Evolutionary conservation across 2,113 vertebrate species (phyloP), one percentile per base, ranked within the genome.

Genomic region (Erinaceus europaeus): DNA sequence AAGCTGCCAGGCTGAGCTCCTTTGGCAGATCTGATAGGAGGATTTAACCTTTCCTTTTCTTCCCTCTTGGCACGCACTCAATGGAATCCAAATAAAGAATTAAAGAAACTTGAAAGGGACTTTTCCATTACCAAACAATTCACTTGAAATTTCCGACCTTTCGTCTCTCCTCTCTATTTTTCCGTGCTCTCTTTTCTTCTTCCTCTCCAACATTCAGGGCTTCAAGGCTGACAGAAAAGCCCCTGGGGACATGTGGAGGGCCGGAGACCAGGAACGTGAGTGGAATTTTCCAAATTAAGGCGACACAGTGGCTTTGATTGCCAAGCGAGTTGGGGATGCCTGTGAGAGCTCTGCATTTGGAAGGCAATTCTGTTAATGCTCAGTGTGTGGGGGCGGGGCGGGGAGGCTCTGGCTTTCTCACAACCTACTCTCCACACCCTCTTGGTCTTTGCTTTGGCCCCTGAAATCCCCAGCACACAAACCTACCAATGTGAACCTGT

Each of bases 221-320:
- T 80, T 86, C 78, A 57, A 53, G 75, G 62, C 76, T 94, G 91
- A 75, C 79, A 83, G 65, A 86, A 76, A 90, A 86, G 40, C 42
- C 88, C 25, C 36, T 23, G 55, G 67, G 78, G 72, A 79, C 55
- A n/a, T 85, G 75, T 68, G 67, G 61, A 67, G n/a, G 82, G 69
- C 86, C 32, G 64, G 62, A 90, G 74, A 85, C 53, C 1, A 36
- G 59, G 74, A 86, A 59, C 20, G 23, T 77, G 84, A 84, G 74
- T 88, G 81, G 92, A 95, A 94, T 95, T 95, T 95, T 95, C 95
- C 94, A 75, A 92, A 93, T 95, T 94, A 95, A 95, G 84, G 68
- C 6, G 0, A 73, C 65, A 83, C 90, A 81, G 86, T 86, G 92
- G 84, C 73, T 34, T 81, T 38, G 3, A 20, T 53, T 89, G 77